A percentile compares a stretch with the other conserved stretches of the same genome.
Evolutionary conservation across 2,888 invertebrate genomes (phyloP).

Genomic region (Norana najaformis): DNA sequence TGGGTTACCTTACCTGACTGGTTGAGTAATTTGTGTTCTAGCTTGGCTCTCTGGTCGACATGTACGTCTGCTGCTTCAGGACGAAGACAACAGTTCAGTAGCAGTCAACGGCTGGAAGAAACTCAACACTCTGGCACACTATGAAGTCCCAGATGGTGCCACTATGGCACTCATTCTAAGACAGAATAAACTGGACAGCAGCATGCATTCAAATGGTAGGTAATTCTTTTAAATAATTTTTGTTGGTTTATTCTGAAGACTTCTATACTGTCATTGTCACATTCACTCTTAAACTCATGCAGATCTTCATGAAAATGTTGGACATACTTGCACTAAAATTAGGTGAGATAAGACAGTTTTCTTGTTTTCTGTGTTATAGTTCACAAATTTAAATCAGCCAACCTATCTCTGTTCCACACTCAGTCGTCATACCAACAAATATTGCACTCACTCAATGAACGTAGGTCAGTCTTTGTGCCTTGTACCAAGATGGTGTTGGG

Average conservation of each 20-base stretch:
- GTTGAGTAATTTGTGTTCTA: constrained; percentile 36
- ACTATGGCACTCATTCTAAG: constrained; percentile 75
- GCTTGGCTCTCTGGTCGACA: constrained; percentile 60
- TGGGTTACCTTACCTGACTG: not conserved
- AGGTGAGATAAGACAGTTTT: not conserved
- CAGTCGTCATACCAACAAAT: too few relatives aligned
- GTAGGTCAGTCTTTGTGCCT: too few relatives aligned
- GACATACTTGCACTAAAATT: not conserved
- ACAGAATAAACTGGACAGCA: constrained; percentile 10
- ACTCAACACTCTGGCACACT: constrained; percentile 69
- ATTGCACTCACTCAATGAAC: too few relatives aligned
- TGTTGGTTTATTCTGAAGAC: not conserved
- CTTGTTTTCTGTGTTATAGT: not conserved
- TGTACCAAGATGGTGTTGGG: too few relatives aligned
- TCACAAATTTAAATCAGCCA: too few relatives aligned
- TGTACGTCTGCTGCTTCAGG: constrained; percentile 89
- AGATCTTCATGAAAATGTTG: not conserved
- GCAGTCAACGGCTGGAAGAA: constrained; percentile 93
- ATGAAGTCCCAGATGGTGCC: constrained; percentile 83
- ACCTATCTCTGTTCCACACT: too few relatives aligned
- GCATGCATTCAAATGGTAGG: not conserved
- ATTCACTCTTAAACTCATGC: not conserved
- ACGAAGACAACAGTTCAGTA: constrained; percentile 94
- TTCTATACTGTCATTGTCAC: not conserved
- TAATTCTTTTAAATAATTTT: not conserved